Percentiles rank a stretch among this genome's conserved stretches.
phyloP scores from a whole-genome alignment of 2,113 vertebrate genomes.

The Gallinago jamesoni region DNA sequence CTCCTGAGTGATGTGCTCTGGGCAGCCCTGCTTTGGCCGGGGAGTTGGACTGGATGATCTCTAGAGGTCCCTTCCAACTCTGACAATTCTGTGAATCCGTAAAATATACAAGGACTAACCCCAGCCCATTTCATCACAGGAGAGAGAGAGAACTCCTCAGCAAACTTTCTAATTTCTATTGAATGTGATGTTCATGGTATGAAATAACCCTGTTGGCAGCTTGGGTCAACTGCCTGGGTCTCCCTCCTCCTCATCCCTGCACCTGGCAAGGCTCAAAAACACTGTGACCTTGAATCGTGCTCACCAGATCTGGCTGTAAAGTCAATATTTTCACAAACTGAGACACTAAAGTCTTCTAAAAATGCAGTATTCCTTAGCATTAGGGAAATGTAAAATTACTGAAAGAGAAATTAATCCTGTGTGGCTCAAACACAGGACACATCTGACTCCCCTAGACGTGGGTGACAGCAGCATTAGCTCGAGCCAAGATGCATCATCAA shows the following conservation, averaged over 20 bases:
- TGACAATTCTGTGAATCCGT: too few relatives aligned
- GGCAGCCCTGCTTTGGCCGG: too few relatives aligned
- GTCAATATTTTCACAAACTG: background rate
- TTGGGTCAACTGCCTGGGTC: background rate
- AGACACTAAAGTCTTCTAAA: background rate
- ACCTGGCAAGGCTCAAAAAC: background rate
- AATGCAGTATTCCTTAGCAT: background rate
- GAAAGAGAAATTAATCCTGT: background rate
- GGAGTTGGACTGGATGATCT: too few relatives aligned
- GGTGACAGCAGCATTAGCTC: background rate
- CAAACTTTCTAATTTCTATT: background rate
- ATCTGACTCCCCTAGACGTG: background rate
- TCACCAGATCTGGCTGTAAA: background rate
- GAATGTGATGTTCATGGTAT: background rate
- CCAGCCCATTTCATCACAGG: background rate
- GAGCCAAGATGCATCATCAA: background rate
- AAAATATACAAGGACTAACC: background rate
- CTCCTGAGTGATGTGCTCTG: too few relatives aligned
- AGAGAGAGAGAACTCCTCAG: background rate
- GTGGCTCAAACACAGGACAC: background rate
- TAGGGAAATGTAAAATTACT: background rate
- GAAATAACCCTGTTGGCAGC: background rate
- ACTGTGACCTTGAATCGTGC: background rate
- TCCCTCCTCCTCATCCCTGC: background rate
- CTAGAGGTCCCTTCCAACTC: too few relatives aligned